A percentile compares a stretch with the other conserved stretches of the same genome.
These are phyloP conservation scores for Limnephilus marmoratus DNA, from an alignment of 2,888 invertebrate species.

Conservation along the genomic window DNA sequence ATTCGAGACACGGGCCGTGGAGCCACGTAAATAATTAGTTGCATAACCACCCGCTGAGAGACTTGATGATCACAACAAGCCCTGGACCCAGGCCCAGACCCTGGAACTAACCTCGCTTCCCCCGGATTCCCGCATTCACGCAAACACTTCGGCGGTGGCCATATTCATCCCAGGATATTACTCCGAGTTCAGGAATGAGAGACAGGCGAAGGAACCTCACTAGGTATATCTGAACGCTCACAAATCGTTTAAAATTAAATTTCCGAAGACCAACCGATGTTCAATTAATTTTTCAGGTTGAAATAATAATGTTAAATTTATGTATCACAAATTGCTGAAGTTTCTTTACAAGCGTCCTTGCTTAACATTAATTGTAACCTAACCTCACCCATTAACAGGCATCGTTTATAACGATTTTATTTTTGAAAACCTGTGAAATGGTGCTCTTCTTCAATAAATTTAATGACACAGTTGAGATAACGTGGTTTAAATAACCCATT, in stretches of 20 bases:
- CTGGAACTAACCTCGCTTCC: constrained; percentile 14
- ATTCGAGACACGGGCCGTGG: constrained; percentile 46
- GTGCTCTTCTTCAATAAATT: no score
- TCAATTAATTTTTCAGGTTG: neutral
- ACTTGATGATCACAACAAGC: constrained; percentile 60
- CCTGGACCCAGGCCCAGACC: constrained; percentile 41
- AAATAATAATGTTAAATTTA: no score
- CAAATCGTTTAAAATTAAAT: neutral
- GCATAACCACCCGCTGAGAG: constrained; percentile 56
- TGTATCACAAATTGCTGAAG: no score
- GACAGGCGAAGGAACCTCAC: neutral
- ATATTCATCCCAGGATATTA: neutral
- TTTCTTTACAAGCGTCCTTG: no score
- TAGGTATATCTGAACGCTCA: neutral
- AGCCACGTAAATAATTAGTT: constrained; percentile 60
- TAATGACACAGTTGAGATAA: no score
- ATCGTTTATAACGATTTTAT: no score
- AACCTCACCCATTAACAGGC: no score
- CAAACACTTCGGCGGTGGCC: constrained; percentile 26
- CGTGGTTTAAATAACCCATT: no score
- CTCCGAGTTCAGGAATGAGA: neutral
- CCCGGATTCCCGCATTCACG: constrained; percentile 9
- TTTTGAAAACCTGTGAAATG: no score
- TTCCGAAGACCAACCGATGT: neutral
- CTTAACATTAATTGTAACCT: no score